These are phyloP conservation scores for Phylloscopus whistleri DNA, from an alignment of 2,113 vertebrate species.

Conservation along the genomic window DNA sequence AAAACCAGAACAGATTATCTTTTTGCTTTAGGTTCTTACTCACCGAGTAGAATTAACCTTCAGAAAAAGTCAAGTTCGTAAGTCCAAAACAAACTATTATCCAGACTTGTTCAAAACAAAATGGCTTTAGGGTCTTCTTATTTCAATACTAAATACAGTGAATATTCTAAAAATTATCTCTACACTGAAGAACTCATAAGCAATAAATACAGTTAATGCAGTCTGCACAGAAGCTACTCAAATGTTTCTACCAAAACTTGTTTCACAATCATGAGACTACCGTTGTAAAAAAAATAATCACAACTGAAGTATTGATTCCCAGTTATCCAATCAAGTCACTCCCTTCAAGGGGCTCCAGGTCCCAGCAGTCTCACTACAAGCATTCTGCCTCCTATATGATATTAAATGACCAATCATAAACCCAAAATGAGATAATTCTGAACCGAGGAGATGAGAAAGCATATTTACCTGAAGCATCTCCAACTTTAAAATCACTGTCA, in stretches of 20 bases:
- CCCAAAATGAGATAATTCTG: neutral
- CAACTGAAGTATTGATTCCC: neutral
- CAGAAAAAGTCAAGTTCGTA: neutral
- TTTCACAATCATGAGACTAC: neutral
- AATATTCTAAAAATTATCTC: neutral
- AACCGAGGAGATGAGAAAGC: neutral
- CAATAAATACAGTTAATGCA: neutral
- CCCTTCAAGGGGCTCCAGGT: neutral
- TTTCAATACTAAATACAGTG: neutral
- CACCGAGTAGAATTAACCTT: neutral
- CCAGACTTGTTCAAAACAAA: neutral
- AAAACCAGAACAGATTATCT: neutral
- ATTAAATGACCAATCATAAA: neutral
- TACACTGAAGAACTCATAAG: neutral
- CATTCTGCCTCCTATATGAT: neutral
- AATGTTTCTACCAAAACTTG: neutral
- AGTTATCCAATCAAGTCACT: neutral
- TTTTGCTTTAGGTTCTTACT: neutral
- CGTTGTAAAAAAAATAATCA: neutral
- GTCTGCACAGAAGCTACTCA: neutral
- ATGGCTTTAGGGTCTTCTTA: neutral
- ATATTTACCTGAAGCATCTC: conserved; percentile 92
- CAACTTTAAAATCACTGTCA: conserved; percentile 99
- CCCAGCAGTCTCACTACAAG: neutral
- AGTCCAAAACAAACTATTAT: neutral